Evolutionary conservation across 2,888 invertebrate genomes (phyloP), one percentile per base, ranked within the genome.

Genomic region (Oligia latruncula): DNA sequence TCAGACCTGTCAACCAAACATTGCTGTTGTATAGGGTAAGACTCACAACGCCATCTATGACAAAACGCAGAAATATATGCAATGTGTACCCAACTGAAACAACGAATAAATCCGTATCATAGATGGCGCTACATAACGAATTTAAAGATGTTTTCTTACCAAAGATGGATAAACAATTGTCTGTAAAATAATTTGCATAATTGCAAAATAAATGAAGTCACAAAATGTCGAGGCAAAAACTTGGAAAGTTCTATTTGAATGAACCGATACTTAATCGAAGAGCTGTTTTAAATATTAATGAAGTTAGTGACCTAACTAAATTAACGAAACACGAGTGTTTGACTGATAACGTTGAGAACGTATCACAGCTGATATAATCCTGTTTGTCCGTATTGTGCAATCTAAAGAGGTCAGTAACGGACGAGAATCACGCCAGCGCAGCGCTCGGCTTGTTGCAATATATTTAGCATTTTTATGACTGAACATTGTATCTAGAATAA

Each of bases 21-120:
- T 43, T 29, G 8, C 29, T 62, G 23, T 58, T 68, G 35, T 80
- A 35, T 40, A 20, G 13, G 15, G n/a, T 65, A 62, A 52, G 64
- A 71, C 84, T 76, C 13, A 58, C 67, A 80, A 40, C 89, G 88
- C 87, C 88, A 88, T 89, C 88, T 88, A 71, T 88, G 77, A 62
- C 11, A 35, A 17, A 65, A 43, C 66, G 4, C 17, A 13, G 67
- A 29, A 74, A 72, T 62, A 23, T 60, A 35, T 46, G 13, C 70
- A 67, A 67, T 58, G 29, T 67, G 46, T 58, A 64, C 55, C 15
- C 15, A 55, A 60, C 49, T 62, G 40, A 58, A 60, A 74, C 40
- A 11, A 52, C 20, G 23, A 58, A n/a, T 4, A 62, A 40, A 23
- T 23, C 35, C 29, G 43, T 35, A 49, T 43, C 62, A 83, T 49